These are phyloP conservation scores for Lasioglossum albipes DNA, from an alignment of 1,140 invertebrate species.

Conservation along the genomic window DNA sequence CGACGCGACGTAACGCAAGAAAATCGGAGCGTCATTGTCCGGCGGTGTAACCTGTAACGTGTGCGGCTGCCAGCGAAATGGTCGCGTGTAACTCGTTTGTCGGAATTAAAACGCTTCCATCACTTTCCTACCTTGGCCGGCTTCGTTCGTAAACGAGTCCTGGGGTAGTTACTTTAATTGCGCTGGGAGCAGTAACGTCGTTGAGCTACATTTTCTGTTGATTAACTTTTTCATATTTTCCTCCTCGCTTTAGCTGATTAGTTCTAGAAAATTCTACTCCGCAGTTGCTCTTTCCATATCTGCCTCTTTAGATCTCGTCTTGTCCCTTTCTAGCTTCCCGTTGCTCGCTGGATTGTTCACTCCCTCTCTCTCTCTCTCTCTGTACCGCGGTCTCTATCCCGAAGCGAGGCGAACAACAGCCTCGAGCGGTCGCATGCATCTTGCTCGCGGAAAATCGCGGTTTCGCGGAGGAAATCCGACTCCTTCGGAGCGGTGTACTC, in stretches of 20 bases:
- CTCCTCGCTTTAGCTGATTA: too few species aligned
- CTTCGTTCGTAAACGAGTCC: too few species aligned
- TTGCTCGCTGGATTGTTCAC: too few species aligned
- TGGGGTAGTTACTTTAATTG: not conserved
- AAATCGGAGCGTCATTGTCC: constrained; percentile 37
- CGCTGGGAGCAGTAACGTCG: not conserved
- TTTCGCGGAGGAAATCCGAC: constrained; percentile 23
- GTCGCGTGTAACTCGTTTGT: constrained; percentile 8
- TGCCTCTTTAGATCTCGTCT: too few species aligned
- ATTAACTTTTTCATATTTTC: not conserved
- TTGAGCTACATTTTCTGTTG: not conserved
- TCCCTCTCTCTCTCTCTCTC: too few species aligned
- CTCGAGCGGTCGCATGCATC: not conserved
- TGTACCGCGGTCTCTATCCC: constrained; percentile 1
- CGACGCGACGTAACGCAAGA: constrained; percentile 25
- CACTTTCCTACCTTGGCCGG: not conserved
- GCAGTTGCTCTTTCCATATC: too few species aligned
- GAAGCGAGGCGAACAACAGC: not conserved
- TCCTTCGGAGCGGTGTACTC: constrained; percentile 15
- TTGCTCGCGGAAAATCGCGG: constrained; percentile 47
- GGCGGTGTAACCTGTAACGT: not conserved
- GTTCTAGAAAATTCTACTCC: too few species aligned
- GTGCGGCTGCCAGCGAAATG: not conserved
- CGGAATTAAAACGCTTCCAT: not conserved
- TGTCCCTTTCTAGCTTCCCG: too few species aligned